These are phyloP conservation scores for Synergus itoensis DNA, from an alignment of 2,888 invertebrate species.

Conservation along the genomic window DNA sequence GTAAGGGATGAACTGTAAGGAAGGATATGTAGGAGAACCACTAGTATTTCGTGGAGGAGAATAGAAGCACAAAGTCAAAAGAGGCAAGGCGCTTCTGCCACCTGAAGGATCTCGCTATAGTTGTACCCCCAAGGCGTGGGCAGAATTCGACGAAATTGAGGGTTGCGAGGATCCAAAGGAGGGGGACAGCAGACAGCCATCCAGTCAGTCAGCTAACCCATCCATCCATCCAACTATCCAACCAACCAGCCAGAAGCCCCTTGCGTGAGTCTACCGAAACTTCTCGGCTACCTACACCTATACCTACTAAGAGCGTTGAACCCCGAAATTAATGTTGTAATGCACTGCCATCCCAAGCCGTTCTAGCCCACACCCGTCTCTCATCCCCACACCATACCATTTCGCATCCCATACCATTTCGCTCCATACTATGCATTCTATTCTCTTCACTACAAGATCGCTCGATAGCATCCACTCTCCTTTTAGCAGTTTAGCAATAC, in stretches of 20 bases:
- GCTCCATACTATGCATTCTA: constrained; percentile 56
- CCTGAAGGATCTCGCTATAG: constrained; percentile 36
- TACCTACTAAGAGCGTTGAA: constrained; percentile 64
- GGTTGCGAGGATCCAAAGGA: constrained; percentile 33
- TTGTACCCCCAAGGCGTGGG: constrained; percentile 41
- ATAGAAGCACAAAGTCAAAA: constrained; percentile 27
- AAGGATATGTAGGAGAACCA: not conserved
- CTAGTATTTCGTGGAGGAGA: constrained; percentile 15
- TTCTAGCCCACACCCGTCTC: constrained; percentile 29
- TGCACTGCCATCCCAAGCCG: constrained; percentile 54
- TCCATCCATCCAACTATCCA: constrained; percentile 49
- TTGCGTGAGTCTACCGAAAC: constrained; percentile 49
- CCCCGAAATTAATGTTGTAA: constrained; percentile 67
- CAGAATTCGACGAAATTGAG: constrained; percentile 42
- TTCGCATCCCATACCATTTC: constrained; percentile 47
- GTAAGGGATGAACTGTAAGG: not conserved
- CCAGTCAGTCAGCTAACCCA: constrained; percentile 52
- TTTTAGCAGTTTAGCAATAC: not conserved
- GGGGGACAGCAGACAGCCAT: constrained; percentile 51
- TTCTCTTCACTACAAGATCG: constrained; percentile 45
- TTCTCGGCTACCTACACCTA: constrained; percentile 49
- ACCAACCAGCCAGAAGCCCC: constrained; percentile 48
- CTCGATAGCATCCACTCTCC: constrained; percentile 40
- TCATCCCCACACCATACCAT: constrained; percentile 46
- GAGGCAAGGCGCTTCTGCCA: constrained; percentile 17